Percentiles rank a stretch among this genome's conserved stretches.
phyloP scores from a whole-genome alignment of 2,888 invertebrate species.

The Shargacucullia verbasci region DNA sequence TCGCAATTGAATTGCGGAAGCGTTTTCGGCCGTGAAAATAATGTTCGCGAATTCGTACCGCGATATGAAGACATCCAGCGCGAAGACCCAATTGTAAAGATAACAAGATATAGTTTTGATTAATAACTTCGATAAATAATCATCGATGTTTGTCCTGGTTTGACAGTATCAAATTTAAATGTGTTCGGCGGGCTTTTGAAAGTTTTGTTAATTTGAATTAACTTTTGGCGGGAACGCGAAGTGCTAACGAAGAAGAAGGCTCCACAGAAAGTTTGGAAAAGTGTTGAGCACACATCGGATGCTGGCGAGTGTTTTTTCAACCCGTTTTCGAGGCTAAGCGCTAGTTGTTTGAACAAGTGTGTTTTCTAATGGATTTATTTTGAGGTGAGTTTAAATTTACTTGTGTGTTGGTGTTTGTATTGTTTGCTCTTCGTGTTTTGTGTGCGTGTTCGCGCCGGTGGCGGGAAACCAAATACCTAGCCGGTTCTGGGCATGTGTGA shows the following conservation, averaged over 20 bases:
- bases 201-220: conserved; percentile 65
- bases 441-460: conserved; percentile 87
- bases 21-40: conserved; percentile 69
- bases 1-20: conserved; percentile 80
- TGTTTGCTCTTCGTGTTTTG: conserved; percentile 87
- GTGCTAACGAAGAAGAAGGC: conserved; percentile 75
- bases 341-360: conserved; percentile 89
- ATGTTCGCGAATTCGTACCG: conserved; percentile 69
- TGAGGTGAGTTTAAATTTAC: conserved; percentile 89
- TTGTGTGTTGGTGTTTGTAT: conserved; percentile 88
- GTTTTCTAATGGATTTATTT: conserved; percentile 90
- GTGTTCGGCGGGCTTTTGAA: conserved; percentile 55
- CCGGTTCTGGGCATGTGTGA: conserved; percentile 79
- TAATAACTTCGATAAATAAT: conserved; percentile 56
- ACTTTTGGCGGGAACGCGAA: conserved; percentile 78
- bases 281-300: conserved; percentile 85
- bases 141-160: conserved; percentile 51
- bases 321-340: conserved; percentile 89
- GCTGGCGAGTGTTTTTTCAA: conserved; percentile 87
- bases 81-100: conserved; percentile 67
- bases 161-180: conserved; percentile 61
- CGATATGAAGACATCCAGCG: conserved; percentile 66
- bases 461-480: conserved; percentile 89
- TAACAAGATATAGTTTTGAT: conserved; percentile 68
- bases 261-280: conserved; percentile 86